A percentile compares a stretch with the other conserved stretches of the same genome.
phyloP scores from a whole-genome alignment of 2,888 invertebrate genomes.

The Hyles lineata region DNA sequence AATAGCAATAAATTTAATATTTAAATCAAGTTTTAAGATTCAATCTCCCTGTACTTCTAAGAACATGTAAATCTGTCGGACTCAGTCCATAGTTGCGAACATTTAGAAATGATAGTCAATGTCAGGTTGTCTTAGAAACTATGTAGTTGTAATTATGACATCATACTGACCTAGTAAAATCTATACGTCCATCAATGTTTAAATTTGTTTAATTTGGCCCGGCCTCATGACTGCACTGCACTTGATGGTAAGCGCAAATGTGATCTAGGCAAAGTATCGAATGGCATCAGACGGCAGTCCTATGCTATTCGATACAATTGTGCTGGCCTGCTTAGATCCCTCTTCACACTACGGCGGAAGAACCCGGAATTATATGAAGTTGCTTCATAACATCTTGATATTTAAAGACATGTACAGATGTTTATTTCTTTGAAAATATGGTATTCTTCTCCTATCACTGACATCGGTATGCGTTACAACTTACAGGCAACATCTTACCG shows the following conservation, averaged over 20 bases:
- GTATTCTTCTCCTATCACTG: neutral
- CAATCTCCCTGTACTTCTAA: neutral
- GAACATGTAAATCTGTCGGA: neutral
- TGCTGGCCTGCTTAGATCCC: too few species aligned
- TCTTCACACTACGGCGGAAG: too few species aligned
- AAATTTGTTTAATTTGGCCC: too few species aligned
- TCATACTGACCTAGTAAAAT: neutral
- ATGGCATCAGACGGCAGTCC: too few species aligned
- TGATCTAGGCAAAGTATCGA: too few species aligned
- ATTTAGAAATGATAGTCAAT: neutral
- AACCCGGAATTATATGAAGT: too few species aligned
- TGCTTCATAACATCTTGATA: too few species aligned
- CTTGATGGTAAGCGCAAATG: too few species aligned
- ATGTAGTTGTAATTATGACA: neutral
- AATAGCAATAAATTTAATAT: neutral
- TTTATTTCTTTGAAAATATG: neutral
- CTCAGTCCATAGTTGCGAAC: neutral
- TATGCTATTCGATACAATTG: too few species aligned
- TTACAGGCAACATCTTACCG: conserved; percentile 13
- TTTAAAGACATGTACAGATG: neutral
- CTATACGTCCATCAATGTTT: neutral
- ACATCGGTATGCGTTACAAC: neutral
- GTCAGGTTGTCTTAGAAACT: neutral
- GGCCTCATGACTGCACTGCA: too few species aligned
- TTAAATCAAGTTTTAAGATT: neutral